Conservation (phyloP, 2,113 vertebrate genomes). For the western clawed frog (Xenopus tropicalis) region UCB_Xtro_10.0 CM004450.2:113630001-113630500, state of each 20-base stretch:
- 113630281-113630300: neutral
- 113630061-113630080: slow-evolving; percentile 39
- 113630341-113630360: neutral
- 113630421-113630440: too few relatives aligned
- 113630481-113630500: too few relatives aligned
- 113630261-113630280: neutral
- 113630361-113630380: too few relatives aligned
- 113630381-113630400: too few relatives aligned
- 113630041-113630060: slow-evolving; percentile 72
- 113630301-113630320: neutral
- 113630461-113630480: too few relatives aligned
- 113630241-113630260: neutral
- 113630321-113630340: neutral
- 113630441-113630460: too few relatives aligned
- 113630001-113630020: slow-evolving; percentile 90
- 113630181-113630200: slow-evolving; percentile 1
- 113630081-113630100: slow-evolving; percentile 43
- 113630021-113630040: slow-evolving; percentile 94
- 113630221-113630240: neutral
- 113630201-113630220: neutral
- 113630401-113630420: too few relatives aligned
- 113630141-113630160: slow-evolving; percentile 12
- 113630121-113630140: slow-evolving; percentile 12
- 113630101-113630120: slow-evolving; percentile 20
- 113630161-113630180: neutral